phyloP scores from a whole-genome alignment of 2,888 invertebrate genomes.

The Aspidiotus destructor region DNA sequence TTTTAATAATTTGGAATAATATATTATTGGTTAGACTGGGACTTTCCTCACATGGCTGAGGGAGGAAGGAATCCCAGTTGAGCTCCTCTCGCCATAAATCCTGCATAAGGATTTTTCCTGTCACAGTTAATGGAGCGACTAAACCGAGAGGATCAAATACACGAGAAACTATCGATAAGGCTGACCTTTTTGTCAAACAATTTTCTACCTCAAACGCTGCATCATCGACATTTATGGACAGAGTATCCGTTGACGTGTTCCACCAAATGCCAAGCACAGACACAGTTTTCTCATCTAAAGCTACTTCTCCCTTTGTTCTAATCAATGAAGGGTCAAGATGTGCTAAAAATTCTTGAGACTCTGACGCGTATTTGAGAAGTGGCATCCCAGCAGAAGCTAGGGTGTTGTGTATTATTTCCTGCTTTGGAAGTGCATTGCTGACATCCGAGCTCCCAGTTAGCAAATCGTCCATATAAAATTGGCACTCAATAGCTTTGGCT shows the following conservation, averaged over 20 bases:
- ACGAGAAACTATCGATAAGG: neutral
- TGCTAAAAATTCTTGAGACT: neutral
- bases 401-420: neutral
- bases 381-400: conserved; percentile 5
- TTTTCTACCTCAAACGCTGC: neutral
- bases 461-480: conserved; percentile 7
- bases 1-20: too few species aligned
- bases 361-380: conserved; percentile 1
- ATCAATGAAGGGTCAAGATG: neutral
- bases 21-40: too few species aligned
- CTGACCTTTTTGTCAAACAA: neutral
- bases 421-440: neutral
- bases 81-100: neutral
- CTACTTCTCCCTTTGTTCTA: neutral
- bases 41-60: too few species aligned
- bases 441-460: neutral
- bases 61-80: too few species aligned
- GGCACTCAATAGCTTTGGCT: neutral
- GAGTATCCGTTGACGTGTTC: neutral
- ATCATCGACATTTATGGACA: neutral
- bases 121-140: neutral
- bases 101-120: neutral
- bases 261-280: neutral
- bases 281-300: neutral
- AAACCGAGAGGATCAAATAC: neutral